Base-by-base conservation (phyloP, 2,888 invertebrate species). In the Leucophora obtusa region DNA sequence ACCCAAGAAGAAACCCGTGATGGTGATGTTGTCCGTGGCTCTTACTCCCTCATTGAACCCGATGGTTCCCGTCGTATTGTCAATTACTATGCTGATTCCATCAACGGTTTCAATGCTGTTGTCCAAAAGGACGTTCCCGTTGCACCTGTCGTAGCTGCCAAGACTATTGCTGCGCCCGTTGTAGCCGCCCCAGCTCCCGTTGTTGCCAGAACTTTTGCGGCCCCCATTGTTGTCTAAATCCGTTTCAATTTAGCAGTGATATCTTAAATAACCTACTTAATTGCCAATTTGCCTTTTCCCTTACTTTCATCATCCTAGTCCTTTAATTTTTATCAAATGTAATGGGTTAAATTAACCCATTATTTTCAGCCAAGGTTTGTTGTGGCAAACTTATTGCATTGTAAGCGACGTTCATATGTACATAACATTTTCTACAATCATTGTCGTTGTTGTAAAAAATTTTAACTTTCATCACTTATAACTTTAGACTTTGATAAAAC, bases 21-120 rank as follows among this genome's bases (percentile, higher is more conserved):
- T 79, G 91, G 91, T 80, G 91, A 91, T 85, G 88, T 91, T 70
- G 92, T 92, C 38, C 90, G 90, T 83, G 92, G 92, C 79, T 90
- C 90, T 47, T 92, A 91, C 87, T 91, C 91, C 68, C 85, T 92
- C 70, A 88, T 88, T 82, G 91, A 92, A 84, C 88, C 92, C 69
- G 92, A 91, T 84, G 92, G 92, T 83, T 90, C 90, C 74, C 88
- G 89, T 76, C 89, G 92, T 82, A 91, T 87, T 63, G 92, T 92
- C 63, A 91, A 90, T 85, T 92, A 92, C 86, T 90, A 90, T 71
- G 91, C 91, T 70, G 91, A 91, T 83, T 87, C 90, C 51, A 83
- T 91, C 83, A 91, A 91, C 83, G 91, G 92, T 80, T 92, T 92
- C 87, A 91, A 91, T 84, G 91, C 91, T 62, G 89, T 91, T 47